Base-by-base conservation (phyloP, 2,113 vertebrate species). In the Oncorhynchus keta region DNA sequence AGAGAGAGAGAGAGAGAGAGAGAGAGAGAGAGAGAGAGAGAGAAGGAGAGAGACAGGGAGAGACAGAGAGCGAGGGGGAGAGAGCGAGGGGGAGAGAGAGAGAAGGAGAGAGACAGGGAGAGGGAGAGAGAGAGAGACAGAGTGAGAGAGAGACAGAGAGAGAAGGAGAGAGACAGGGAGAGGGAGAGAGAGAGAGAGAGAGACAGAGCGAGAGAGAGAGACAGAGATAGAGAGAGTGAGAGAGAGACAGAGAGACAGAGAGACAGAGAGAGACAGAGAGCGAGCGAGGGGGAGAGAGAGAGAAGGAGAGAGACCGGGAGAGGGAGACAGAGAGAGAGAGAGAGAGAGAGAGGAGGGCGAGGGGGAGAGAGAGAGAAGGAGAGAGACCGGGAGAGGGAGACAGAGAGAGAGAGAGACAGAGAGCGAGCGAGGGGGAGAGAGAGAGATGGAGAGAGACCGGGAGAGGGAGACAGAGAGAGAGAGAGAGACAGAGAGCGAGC, bases 51-150 rank as follows among this genome's bases (percentile, higher is more conserved):
- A 4, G 4, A 32, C 1, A 32, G 5, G 1, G 30, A 32, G 30
- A 1, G 30, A 32, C 1, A 32, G 4, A 32, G 4, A 4, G 30
- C 0, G 62, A 24, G 73, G 1, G 73, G 16, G 28, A 30, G 30
- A 30, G 3, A 30, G 3, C 1, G 24, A 24, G 24, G 1, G 1
- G 24, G 24, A 2, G 30, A 30, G 30, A 6, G 65, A 67, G 28
- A 32, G 65, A 30, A 14, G 2, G 26, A 26, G 26, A 1, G 26
- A 26, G 26, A 26, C 26, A 26, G 26, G 0, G 26, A n/a, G 73
- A 12, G 39, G 12, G 26, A 71, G 62, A 81, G 77, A 68, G 72
- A 67, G 74, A 45, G 72, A 70, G 62, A 81, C 76, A 68, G 72
- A 67, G 74, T 32, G 72, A 70, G 80, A 30, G 78, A 64, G 77